Base-by-base conservation (phyloP, 1,140 invertebrate genomes). In the Metaphire vulgaris region DNA sequence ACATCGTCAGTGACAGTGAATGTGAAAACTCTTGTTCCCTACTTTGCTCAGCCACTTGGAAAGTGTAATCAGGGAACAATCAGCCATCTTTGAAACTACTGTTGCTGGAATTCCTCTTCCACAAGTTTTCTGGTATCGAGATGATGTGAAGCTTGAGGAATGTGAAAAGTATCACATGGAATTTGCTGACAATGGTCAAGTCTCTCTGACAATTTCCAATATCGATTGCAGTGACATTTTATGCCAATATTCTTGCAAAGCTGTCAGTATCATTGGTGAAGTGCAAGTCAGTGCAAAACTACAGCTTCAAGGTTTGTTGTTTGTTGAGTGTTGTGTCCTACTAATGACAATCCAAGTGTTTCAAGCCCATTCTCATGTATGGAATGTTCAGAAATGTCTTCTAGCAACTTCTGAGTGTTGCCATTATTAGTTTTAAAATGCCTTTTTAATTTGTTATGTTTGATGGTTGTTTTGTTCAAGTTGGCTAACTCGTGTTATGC, bases 71-170 rank as follows among this genome's bases (percentile, higher is more conserved):
- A 12, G 6, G 78, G 83, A 82, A 28, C 75, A 80, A 21, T 82
- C 83, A 26, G 81, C 82, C 77, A 79, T 80, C 12, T 81, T 86
- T 75, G 85, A 86, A 76, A 85, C 83, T 77, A 83, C 85, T 78
- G 82, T 86, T 66, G 81, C 84, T 14, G 86, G 86, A 34, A 82
- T 84, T 66, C 86, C 86, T 29, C 83, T 83, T 6, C 86, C 86
- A 2, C 81, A 81, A 0, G 80, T 86, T 14, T 83, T 83, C 21
- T 87, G 86, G 86, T 84, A 81, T 75, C 84, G 83, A 79, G 85
- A 87, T 76, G 83, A 85, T n/a, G 56, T 26, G 31, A 84, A 82
- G 77, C 80, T 86, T 72, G 84, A 85, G 80, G 82, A 81, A 56
- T 56, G 6, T 6, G 41, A 56, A 21, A 56, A 56, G 21, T 56